Evolutionary conservation across 2,888 invertebrate species (phyloP).

Genomic region (Molorchus minor): DNA sequence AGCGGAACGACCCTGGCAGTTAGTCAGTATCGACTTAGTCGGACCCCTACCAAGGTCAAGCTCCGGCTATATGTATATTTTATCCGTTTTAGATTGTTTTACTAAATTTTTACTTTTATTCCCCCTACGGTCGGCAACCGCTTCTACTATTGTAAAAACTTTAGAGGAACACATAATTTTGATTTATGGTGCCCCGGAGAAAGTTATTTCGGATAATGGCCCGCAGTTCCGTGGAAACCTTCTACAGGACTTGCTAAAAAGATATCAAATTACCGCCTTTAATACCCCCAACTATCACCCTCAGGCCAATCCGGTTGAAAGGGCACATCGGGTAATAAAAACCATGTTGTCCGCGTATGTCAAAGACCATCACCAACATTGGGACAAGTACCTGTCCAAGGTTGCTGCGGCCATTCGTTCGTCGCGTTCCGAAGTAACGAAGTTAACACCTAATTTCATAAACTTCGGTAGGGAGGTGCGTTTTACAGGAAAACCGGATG

Average conservation of each 20-base stretch:
- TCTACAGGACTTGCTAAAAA: background rate
- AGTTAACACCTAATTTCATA: background rate
- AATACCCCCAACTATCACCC: slow-evolving; percentile 49
- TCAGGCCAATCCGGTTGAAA: slow-evolving; percentile 51
- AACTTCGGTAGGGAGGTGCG: background rate
- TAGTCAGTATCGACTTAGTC: slow-evolving; percentile 21
- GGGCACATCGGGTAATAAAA: slow-evolving; percentile 49
- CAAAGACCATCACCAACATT: background rate
- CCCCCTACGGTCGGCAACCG: slow-evolving; percentile 16
- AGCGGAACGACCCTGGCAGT: slow-evolving; percentile 25
- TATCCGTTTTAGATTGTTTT: slow-evolving; percentile 25
- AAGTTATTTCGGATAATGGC: background rate
- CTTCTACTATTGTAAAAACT: background rate
- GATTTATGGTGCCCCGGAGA: slow-evolving; percentile 13
- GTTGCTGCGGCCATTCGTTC: background rate
- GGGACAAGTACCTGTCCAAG: background rate
- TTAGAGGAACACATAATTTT: slow-evolving; percentile 22
- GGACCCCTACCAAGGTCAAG: slow-evolving; percentile 25
- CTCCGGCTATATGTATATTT: slow-evolving; percentile 22
- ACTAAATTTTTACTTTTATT: slow-evolving; percentile 20
- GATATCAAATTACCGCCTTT: too few species aligned
- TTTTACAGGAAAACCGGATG: background rate
- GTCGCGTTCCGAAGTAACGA: background rate
- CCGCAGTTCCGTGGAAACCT: background rate
- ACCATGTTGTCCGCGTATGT: slow-evolving; percentile 34